Conservation (phyloP, 37 sponge, comb jelly and placozoan genomes). For the Cliona cf. orientalis region DNA sequence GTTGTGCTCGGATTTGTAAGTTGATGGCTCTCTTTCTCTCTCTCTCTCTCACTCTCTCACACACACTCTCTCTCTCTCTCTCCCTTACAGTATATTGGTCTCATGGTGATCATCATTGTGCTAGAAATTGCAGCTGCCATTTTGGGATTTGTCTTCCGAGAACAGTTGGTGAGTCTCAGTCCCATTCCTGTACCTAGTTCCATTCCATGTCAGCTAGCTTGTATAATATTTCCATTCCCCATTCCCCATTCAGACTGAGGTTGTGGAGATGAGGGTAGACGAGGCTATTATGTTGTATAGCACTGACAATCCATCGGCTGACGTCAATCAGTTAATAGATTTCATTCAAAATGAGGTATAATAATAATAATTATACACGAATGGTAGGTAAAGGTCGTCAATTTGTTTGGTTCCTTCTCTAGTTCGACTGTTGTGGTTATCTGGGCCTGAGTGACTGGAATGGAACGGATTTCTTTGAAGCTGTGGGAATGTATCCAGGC, state of each 20-base stretch:
- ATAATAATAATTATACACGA: not conserved
- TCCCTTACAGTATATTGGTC: conserved; percentile 44
- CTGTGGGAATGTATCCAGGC: conserved; percentile 35
- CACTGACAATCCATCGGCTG: not conserved
- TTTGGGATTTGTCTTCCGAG: conserved; percentile 56
- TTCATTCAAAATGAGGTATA: conserved; percentile 11
- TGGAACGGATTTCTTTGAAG: conserved; percentile 14
- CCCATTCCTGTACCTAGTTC: not conserved
- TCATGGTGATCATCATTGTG: conserved; percentile 51
- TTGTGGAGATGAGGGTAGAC: not conserved
- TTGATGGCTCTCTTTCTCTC: not conserved
- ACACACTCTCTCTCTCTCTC: not conserved
- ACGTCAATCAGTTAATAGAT: conserved; percentile 3
- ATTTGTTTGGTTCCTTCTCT: conserved; percentile 3
- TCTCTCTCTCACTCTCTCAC: not conserved
- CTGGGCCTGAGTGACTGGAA: conserved; percentile 20
- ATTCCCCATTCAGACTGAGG: not conserved
- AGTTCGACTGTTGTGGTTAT: conserved; percentile 66
- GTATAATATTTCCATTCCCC: not conserved
- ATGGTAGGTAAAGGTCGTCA: not conserved
- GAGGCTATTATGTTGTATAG: conserved; percentile 7
- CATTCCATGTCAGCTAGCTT: conserved; percentile 1
- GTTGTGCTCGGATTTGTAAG: conserved; percentile 25
- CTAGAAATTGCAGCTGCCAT: conserved; percentile 70
- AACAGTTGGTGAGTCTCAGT: conserved; percentile 5